These are phyloP conservation scores for Agriopis leucophaearia DNA, from an alignment of 2,888 invertebrate species.

Conservation along the genomic window DNA sequence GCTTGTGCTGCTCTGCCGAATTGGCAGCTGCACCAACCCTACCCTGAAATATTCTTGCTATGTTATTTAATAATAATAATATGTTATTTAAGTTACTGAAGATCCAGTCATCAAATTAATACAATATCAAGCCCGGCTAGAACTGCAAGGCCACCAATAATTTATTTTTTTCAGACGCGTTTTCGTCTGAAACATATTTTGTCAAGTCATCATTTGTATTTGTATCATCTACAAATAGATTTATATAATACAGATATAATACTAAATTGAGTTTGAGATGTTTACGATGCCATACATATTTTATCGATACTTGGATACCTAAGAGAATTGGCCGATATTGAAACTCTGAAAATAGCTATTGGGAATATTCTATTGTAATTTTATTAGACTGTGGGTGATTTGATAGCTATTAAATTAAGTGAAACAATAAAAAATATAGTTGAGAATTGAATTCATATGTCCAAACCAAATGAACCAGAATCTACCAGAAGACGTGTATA, in stretches of 20 bases:
- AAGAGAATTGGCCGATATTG: conserved; percentile 33
- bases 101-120: too few relatives aligned
- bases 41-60: too few relatives aligned
- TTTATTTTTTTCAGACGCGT: too few relatives aligned
- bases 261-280: conserved; percentile 32
- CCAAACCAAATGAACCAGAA: too few relatives aligned
- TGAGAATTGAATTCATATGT: too few relatives aligned
- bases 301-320: conserved; percentile 23
- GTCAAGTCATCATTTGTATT: not conserved
- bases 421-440: not conserved
- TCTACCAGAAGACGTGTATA: too few relatives aligned
- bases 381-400: conserved; percentile 38
- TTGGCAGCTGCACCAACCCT: too few relatives aligned
- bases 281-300: conserved; percentile 27
- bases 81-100: too few relatives aligned
- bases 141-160: too few relatives aligned
- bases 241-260: conserved; percentile 16
- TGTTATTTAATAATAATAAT: too few relatives aligned
- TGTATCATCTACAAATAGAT: not conserved
- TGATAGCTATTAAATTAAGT: conserved; percentile 16
- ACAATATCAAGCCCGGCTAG: too few relatives aligned
- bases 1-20: too few relatives aligned
- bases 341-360: conserved; percentile 5
- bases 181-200: not conserved
- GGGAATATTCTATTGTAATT: conserved; percentile 22